A percentile compares a stretch with the other conserved stretches of the same genome.
These are phyloP conservation scores for Staurois parvus DNA, from an alignment of 2,797 vertebrate species.

Conservation along the genomic window DNA sequence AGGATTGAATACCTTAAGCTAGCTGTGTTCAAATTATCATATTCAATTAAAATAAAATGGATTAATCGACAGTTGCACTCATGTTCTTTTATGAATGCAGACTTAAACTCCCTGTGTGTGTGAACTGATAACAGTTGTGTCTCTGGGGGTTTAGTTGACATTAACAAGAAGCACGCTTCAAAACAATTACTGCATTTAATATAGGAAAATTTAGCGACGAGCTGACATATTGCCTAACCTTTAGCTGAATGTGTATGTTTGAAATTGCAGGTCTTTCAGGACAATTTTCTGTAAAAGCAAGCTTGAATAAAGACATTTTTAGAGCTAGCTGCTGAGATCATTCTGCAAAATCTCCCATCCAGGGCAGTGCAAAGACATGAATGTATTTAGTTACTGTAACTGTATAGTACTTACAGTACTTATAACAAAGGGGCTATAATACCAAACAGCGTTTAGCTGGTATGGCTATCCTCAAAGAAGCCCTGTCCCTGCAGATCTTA, in stretches of 20 bases:
- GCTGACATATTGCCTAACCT: constrained; percentile 34
- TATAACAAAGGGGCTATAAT: constrained; percentile 17
- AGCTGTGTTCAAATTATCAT: constrained; percentile 43
- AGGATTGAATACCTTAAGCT: constrained; percentile 2
- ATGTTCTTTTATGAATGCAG: constrained; percentile 20
- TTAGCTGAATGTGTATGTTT: constrained; percentile 36
- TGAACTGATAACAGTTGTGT: constrained; percentile 35
- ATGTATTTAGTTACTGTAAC: neutral
- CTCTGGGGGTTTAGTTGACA: constrained; percentile 37
- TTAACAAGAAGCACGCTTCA: constrained; percentile 32
- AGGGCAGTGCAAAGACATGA: constrained; percentile 17
- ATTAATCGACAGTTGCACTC: constrained; percentile 23
- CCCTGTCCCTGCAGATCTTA: no score
- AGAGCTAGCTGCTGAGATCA: constrained; percentile 26
- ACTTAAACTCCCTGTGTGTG: constrained; percentile 21
- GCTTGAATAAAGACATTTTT: constrained; percentile 43
- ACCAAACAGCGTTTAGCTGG: constrained; percentile 10
- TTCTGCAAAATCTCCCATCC: constrained; percentile 45
- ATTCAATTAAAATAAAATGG: constrained; percentile 38
- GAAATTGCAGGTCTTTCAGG: constrained; percentile 44
- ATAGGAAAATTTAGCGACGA: constrained; percentile 32
- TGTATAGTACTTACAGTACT: constrained; percentile 21
- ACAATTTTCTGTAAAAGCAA: constrained; percentile 36
- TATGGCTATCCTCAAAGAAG: neutral
- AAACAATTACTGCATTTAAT: constrained; percentile 48